Base-by-base conservation (phyloP, 2,113 vertebrate species). In the Chaetodon auriga region DNA sequence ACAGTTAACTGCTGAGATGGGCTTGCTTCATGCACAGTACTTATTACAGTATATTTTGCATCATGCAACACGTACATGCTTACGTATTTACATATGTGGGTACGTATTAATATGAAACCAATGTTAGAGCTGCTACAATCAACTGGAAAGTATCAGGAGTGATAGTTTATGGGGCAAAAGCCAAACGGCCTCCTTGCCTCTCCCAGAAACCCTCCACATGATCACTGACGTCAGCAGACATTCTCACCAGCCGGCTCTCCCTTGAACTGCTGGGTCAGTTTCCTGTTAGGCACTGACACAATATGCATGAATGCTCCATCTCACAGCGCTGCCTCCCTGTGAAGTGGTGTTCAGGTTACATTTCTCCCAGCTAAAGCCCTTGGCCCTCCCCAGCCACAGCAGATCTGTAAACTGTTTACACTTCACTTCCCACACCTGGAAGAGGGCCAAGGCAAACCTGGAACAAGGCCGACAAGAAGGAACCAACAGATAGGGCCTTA, bases 371-470 rank as follows among this genome's bases (percentile, higher is more conserved):
- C 87, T 68, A 74, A 81, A 91, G 86, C 90, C 80, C 74, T 80
- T 21, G 71, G 88, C 82, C 83, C 81, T 86, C 89, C 81, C 92
- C 81, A 86, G 89, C 87, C 80, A 49, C 83, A 84, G 89, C 92
- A 89, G 87, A 89, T 92, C 89, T 87, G 89, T 90, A 94, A 93
- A 93, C 89, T 92, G 92, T 93, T 93, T 93, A 93, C 92, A 90
- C 91, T 90, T 90, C 87, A 85, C 80, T 89, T 92, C 84, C 87
- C 89, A 90, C 88, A 92, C 88, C 92, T 92, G 94, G 93, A 93
- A 58, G 43, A 41, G 58, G 75, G 89, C 93, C 94, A 95, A 92
- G 75, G 75, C 71, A 87, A 88, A 93, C 82, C 85, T 87, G 87
- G 86, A 90, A 70, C 49, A 0, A 69, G 76, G 83, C 89, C 89